Evolutionary conservation across 35 echinoderm and acorn worm species (phyloP).

Genomic region (Chiridota heheva): DNA sequence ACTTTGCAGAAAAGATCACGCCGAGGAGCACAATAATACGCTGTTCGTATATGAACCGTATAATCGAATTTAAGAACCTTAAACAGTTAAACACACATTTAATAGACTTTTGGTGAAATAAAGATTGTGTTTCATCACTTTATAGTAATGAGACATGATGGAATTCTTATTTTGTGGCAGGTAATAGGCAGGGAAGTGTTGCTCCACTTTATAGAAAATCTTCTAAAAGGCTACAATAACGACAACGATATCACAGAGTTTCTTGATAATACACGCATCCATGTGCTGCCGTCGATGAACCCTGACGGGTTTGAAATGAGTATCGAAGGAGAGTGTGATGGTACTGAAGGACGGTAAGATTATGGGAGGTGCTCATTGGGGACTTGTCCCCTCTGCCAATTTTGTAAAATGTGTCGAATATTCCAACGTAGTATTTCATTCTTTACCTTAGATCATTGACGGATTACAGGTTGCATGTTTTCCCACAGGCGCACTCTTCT

Average conservation of each 20-base stretch:
- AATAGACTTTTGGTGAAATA: too few species aligned
- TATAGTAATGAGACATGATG: too few species aligned
- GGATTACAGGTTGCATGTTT: neutral
- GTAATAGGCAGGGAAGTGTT: slow-evolving; percentile 73
- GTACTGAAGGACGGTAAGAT: slow-evolving; percentile 49
- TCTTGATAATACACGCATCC: slow-evolving; percentile 73
- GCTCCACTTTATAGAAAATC: slow-evolving; percentile 60
- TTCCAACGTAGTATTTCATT: neutral
- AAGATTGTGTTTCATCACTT: too few species aligned
- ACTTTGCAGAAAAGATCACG: too few species aligned
- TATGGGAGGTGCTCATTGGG: neutral
- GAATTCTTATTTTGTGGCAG: slow-evolving; percentile 15
- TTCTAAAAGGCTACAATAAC: slow-evolving; percentile 41
- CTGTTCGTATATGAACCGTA: too few species aligned
- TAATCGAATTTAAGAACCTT: too few species aligned
- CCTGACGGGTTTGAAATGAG: slow-evolving; percentile 85
- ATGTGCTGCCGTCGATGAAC: slow-evolving; percentile 81
- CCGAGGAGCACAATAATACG: too few species aligned
- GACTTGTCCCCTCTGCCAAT: neutral
- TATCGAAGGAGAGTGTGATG: slow-evolving; percentile 38
- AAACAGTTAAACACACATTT: too few species aligned
- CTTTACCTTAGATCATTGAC: neutral
- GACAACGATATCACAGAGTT: slow-evolving; percentile 55
- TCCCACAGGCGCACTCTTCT: neutral
- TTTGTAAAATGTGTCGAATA: neutral